Evolutionary conservation across 1,140 invertebrate genomes (phyloP).

Genomic region (Conus ventricosus): DNA sequence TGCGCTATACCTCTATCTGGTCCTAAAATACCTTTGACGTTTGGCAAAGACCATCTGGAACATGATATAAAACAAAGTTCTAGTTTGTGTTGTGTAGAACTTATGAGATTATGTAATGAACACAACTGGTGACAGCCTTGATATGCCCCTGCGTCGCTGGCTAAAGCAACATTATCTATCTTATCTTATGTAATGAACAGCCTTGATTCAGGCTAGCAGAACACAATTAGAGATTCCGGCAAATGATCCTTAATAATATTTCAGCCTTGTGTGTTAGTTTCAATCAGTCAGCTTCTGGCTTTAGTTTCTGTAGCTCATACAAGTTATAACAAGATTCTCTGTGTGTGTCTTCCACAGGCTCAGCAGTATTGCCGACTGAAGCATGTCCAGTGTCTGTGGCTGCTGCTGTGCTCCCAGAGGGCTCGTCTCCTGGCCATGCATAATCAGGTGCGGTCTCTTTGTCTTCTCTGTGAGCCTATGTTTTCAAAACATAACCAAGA

Average conservation of each 20-base stretch:
- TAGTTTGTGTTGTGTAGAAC: background rate
- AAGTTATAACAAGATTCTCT: background rate
- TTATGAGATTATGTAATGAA: background rate
- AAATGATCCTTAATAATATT: background rate
- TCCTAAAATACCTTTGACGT: no score
- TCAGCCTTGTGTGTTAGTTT: background rate
- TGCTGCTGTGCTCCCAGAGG: conserved; percentile 53
- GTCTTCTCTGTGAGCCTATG: no score
- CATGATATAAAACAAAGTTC: no score
- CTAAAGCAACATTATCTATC: no score
- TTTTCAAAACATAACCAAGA: no score
- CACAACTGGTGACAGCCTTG: no score
- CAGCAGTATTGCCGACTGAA: conserved; percentile 48
- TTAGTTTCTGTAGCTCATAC: no score
- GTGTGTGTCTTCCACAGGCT: conserved; percentile 33
- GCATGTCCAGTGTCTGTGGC: conserved; percentile 59
- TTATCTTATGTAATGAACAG: background rate
- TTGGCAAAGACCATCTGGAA: no score
- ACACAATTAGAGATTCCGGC: background rate
- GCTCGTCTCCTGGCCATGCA: conserved; percentile 42
- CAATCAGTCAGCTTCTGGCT: background rate
- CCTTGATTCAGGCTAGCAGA: background rate
- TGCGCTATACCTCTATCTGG: no score
- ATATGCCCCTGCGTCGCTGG: no score
- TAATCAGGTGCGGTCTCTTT: conserved; percentile 27